Evolutionary conservation across 2,888 invertebrate species (phyloP).

Genomic region (Bhutanitis thaidina): DNA sequence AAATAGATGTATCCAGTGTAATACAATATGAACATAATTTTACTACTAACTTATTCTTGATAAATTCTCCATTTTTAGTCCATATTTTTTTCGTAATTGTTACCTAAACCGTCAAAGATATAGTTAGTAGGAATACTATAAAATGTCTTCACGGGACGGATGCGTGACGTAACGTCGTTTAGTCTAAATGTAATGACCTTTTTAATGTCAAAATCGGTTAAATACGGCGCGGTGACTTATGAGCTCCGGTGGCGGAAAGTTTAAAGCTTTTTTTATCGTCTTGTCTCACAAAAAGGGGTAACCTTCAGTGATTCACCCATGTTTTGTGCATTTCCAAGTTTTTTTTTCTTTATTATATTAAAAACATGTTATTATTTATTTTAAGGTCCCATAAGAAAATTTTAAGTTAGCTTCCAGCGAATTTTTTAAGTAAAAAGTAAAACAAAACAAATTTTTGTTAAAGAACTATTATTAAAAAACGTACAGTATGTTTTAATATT

Average conservation of each 20-base stretch:
- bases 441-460: too few relatives aligned
- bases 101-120: too few relatives aligned
- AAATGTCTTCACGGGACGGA: not conserved
- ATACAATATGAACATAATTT: too few relatives aligned
- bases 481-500: too few relatives aligned
- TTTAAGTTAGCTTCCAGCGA: too few relatives aligned
- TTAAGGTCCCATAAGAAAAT: slow-evolving; percentile 7
- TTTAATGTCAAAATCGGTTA: slow-evolving; percentile 39
- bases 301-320: slow-evolving; percentile 33
- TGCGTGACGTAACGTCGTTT: slow-evolving; percentile 20
- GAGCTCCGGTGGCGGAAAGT: slow-evolving; percentile 36
- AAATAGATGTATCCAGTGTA: too few relatives aligned
- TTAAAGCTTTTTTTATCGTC: slow-evolving; percentile 25
- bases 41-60: too few relatives aligned
- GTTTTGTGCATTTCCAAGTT: slow-evolving; percentile 20
- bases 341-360: slow-evolving; percentile 10
- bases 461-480: too few relatives aligned
- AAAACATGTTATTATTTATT: slow-evolving; percentile 19
- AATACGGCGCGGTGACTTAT: slow-evolving; percentile 36
- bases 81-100: too few relatives aligned
- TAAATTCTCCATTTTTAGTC: too few relatives aligned
- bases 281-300: slow-evolving; percentile 28
- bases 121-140: too few relatives aligned
- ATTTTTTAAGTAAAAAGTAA: too few relatives aligned
- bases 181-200: slow-evolving; percentile 27